Conservation (phyloP, 1,140 invertebrate species). For the Papilio glaucus region DNA sequence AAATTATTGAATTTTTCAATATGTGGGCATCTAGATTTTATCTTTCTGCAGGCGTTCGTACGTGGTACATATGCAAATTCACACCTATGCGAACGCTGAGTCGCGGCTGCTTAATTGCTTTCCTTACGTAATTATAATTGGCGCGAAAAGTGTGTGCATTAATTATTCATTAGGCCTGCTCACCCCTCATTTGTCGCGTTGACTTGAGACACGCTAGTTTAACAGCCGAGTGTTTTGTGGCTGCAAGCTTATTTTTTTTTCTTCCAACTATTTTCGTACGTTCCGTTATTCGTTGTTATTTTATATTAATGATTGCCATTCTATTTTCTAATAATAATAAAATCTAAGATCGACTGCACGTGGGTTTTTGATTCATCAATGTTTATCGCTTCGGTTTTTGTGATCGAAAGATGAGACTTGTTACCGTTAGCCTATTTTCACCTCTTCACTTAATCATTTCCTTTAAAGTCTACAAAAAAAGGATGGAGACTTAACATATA, state of each 20-base stretch:
- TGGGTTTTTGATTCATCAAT: too few relatives aligned
- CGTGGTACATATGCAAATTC: slow-evolving; percentile 53
- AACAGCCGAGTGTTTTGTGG: slow-evolving; percentile 58
- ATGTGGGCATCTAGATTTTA: background rate
- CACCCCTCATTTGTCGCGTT: slow-evolving; percentile 70
- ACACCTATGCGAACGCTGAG: slow-evolving; percentile 56
- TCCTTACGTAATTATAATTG: slow-evolving; percentile 79
- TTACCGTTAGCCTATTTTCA: too few relatives aligned
- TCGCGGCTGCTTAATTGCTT: slow-evolving; percentile 65
- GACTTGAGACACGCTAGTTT: slow-evolving; percentile 75
- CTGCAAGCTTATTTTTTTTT: slow-evolving; percentile 57
- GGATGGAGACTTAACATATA: too few relatives aligned
- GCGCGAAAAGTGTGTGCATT: slow-evolving; percentile 75
- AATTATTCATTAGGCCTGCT: slow-evolving; percentile 77
- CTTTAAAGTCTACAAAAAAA: too few relatives aligned
- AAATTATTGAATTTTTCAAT: background rate
- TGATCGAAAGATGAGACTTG: too few relatives aligned
- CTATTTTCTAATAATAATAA: background rate
- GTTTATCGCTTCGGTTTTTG: too few relatives aligned
- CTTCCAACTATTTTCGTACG: slow-evolving; percentile 14
- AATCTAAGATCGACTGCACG: too few relatives aligned
- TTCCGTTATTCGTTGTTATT: background rate
- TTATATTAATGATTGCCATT: background rate
- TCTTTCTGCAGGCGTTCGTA: background rate
- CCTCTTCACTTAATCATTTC: too few relatives aligned